A percentile compares a stretch with the other conserved stretches of the same genome.
These are phyloP conservation scores for Melanophora roralis DNA, from an alignment of 2,888 invertebrate genomes.

Conservation along the genomic window DNA sequence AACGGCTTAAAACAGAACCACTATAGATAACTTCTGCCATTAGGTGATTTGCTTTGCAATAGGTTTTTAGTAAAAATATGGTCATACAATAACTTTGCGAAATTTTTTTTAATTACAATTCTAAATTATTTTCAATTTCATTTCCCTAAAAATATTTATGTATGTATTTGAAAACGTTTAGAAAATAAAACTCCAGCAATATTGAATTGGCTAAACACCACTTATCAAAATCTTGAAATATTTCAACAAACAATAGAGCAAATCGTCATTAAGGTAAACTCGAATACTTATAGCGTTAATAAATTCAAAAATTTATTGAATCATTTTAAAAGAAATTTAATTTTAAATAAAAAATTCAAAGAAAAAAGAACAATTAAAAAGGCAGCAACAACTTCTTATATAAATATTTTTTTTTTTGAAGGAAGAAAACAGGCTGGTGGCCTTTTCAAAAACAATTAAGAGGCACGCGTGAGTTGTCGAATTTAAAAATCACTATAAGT, in stretches of 20 bases:
- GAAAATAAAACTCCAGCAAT: background rate
- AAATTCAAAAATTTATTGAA: conserved; percentile 64
- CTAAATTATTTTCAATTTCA: no score
- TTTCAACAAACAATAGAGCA: background rate
- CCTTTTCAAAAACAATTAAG: conserved; percentile 59
- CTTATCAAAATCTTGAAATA: no score
- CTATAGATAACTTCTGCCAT: no score
- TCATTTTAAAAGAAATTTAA: conserved; percentile 44
- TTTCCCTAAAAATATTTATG: conserved; percentile 24
- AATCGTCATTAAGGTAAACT: background rate
- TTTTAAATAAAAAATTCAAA: conserved; percentile 16
- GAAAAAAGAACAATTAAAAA: conserved; percentile 1
- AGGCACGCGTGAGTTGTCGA: conserved; percentile 40
- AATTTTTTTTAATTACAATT: no score
- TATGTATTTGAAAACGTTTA: conserved; percentile 10
- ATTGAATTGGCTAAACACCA: no score
- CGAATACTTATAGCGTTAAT: conserved; percentile 42
- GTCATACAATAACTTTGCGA: no score
- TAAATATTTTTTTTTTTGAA: conserved; percentile 28
- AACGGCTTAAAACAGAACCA: no score
- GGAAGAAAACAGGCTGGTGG: conserved; percentile 15
- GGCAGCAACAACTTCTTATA: conserved; percentile 4
- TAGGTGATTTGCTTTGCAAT: no score
- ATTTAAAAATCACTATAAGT: background rate
- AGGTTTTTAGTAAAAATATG: no score